Evolutionary conservation across 2,113 vertebrate genomes (phyloP).

Genomic region (Tamias sibiricus): DNA sequence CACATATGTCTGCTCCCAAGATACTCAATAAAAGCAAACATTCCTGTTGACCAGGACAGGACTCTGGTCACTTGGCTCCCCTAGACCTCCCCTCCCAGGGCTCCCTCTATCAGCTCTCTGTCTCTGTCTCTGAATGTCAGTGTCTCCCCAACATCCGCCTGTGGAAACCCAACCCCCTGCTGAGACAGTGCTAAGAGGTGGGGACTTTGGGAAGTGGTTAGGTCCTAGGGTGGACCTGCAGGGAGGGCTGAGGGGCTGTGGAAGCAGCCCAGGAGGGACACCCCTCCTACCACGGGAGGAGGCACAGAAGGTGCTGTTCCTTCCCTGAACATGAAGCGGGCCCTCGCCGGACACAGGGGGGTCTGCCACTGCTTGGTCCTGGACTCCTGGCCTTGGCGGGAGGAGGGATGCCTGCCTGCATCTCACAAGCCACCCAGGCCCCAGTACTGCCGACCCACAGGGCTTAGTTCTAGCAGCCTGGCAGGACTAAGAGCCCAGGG

Average conservation of each 20-base stretch:
- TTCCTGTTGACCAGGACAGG: background rate
- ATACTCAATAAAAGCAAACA: background rate
- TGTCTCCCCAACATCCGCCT: background rate
- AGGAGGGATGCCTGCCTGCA: no score
- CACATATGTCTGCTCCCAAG: background rate
- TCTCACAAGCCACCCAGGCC: no score
- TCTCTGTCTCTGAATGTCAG: background rate
- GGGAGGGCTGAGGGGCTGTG: accelerated
- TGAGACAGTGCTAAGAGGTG: no score
- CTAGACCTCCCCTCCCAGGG: background rate
- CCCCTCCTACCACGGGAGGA: no score
- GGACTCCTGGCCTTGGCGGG: background rate
- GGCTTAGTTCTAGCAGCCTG: no score
- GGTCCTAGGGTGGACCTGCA: background rate
- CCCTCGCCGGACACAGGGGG: background rate
- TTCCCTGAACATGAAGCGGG: background rate
- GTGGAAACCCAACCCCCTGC: no score
- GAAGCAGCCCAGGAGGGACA: background rate
- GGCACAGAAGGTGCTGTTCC: background rate
- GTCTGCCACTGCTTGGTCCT: background rate
- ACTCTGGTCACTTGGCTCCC: background rate
- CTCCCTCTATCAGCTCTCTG: background rate
- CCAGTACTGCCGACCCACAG: no score
- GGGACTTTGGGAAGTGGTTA: background rate
- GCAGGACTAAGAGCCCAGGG: no score